phyloP scores from a whole-genome alignment of 2,888 invertebrate species.

The Lasioglossum vierecki region DNA sequence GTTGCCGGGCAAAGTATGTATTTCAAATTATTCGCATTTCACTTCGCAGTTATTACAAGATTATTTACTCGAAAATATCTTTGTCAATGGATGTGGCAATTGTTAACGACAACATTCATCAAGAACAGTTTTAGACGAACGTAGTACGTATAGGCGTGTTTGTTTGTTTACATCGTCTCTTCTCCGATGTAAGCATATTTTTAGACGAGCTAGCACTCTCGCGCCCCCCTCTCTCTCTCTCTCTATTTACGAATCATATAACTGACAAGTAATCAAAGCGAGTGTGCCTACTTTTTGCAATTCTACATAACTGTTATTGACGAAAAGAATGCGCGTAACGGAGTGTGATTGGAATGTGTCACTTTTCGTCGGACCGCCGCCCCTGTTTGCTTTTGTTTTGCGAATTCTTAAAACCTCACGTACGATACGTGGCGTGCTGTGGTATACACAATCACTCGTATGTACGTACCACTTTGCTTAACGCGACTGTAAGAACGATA shows the following conservation, averaged over 20 bases:
- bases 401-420: conserved; percentile 19
- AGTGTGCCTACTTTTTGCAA: conserved; percentile 42
- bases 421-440: neutral
- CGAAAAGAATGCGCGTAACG: conserved; percentile 44
- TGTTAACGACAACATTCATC: neutral
- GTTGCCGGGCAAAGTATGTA: neutral
- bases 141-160: neutral
- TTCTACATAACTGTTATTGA: conserved; percentile 42
- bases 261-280: conserved; percentile 39
- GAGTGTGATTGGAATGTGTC: conserved; percentile 47
- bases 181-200: neutral
- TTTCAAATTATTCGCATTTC: neutral
- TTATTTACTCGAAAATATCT: neutral
- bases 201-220: neutral
- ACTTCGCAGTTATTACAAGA: neutral
- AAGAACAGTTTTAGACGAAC: neutral
- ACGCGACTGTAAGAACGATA: neutral
- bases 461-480: neutral
- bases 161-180: neutral
- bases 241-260: neutral
- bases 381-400: conserved; percentile 12
- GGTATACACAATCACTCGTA: neutral
- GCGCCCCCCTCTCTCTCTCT: neutral
- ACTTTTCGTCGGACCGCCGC: neutral
- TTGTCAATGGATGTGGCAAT: neutral